Conservation (phyloP, 2,797 vertebrate genomes). For the Phrynocephalus vlangalii region DNA sequence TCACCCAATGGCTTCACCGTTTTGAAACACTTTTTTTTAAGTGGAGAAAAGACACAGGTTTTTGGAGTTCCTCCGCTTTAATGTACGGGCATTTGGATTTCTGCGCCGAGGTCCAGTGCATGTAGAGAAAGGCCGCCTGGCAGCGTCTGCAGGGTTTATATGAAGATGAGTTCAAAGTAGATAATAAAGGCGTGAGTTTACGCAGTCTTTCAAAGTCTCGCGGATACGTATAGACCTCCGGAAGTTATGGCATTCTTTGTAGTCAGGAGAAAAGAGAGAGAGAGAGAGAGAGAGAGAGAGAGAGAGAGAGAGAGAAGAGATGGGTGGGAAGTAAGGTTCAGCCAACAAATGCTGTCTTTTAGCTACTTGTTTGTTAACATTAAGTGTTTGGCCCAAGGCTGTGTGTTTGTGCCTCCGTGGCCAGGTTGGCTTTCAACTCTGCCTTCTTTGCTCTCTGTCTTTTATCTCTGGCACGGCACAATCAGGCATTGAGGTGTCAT, state of each 20-base stretch:
- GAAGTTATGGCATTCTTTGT: not conserved
- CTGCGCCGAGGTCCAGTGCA: not conserved
- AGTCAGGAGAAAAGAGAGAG: not conserved
- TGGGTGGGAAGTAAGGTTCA: no score
- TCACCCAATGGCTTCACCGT: no score
- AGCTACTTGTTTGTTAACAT: not conserved
- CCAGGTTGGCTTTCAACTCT: no score
- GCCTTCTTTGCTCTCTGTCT: no score
- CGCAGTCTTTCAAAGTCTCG: not conserved
- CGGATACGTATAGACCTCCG: not conserved
- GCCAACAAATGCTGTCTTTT: not conserved
- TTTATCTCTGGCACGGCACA: no score
- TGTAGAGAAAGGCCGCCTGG: no score
- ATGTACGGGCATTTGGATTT: constrained; percentile 4
- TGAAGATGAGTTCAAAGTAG: constrained; percentile 13
- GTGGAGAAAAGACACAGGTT: not conserved
- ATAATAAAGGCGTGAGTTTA: constrained; percentile 19
- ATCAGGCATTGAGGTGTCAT: no score
- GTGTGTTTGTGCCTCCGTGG: no score
- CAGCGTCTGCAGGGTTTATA: not conserved
- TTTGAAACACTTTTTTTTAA: not conserved
- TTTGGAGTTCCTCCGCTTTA: not conserved
- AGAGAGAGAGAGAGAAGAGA: not conserved
- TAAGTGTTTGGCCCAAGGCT: no score
- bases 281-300: not conserved